Base-by-base conservation (phyloP, 2,797 vertebrate species). In the Aulostomus chinensis region DNA sequence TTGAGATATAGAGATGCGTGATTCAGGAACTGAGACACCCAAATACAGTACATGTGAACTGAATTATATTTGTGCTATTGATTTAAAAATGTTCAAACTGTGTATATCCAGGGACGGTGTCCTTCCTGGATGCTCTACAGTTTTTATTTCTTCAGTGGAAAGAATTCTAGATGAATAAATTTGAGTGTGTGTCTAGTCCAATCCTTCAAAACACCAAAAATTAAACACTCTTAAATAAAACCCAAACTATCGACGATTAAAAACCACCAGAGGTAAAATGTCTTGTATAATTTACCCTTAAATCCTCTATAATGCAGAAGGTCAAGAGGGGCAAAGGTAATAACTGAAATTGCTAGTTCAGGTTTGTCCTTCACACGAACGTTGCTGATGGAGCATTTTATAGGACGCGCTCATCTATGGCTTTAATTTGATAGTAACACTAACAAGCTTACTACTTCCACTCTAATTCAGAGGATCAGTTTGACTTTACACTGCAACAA, bases 361-460 rank as follows among this genome's bases (percentile, higher is more conserved):
- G 22, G 37, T 1, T 28, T 28, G 60, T 54, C 37, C 57, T 58
- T 49, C 33, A 38, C 5, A 31, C 17, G 30, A 26, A 43, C 41
- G 24, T 9, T 62, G 70, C 74, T 78, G 69, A 79, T 48, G 45
- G 43, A 49, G 68, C 70, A 36, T 4, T 65, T 36, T 62, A 16
- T 47, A 31, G 48, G 54, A 66, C 28, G 15, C 22, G 18, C 11
- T 35, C 24, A 42, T 21, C 37, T 59, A 18, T 22, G 33, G 13
- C 9, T 3, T 8, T 73, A 54, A 85, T 72, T 57, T 28, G 15
- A 78, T 83, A 62, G 41, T 9, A 35, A 6, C 41, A 58, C 30
- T 58, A 83, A 85, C 45, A 58, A 50, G 47, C 59, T 88, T 79
- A 76, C 12, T 18, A n/a, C n/a, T 4, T 16, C 51, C 56, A 68